Evolutionary conservation across 1,140 invertebrate species (phyloP).

Genomic region (Hypsibius dujardini): DNA sequence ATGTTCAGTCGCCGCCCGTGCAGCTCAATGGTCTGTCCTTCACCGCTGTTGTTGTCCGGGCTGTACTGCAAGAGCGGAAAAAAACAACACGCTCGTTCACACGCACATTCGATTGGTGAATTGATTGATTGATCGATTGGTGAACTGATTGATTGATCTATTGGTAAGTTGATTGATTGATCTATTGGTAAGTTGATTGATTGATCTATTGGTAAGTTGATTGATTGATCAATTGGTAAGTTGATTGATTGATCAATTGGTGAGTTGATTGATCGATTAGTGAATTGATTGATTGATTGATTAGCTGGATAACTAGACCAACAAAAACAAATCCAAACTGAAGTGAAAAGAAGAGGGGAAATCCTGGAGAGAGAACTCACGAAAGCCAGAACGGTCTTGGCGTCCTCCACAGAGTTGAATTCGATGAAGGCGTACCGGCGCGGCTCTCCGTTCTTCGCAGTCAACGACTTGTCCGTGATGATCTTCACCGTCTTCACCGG

Average conservation of each 20-base stretch:
- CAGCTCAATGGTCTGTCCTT: not conserved
- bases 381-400: not conserved
- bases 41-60: not conserved
- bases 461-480: not conserved
- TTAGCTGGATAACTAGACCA: not conserved
- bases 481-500: constrained; percentile 7
- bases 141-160: not conserved
- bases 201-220: not conserved
- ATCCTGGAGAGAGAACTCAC: not conserved
- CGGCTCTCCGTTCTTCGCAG: not conserved
- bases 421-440: constrained; percentile 13
- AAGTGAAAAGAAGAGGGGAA: not conserved
- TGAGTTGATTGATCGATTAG: too few relatives aligned
- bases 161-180: not conserved
- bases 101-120: not conserved
- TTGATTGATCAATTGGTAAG: not conserved
- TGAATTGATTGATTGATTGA: too few relatives aligned
- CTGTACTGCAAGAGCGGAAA: not conserved
- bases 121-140: not conserved
- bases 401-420: not conserved
- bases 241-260: not conserved
- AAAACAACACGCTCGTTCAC: not conserved
- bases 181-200: not conserved
- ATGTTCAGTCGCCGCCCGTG: not conserved
- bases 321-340: not conserved